Evolutionary conservation across 2,888 invertebrate species (phyloP).

Genomic region (Pegoplata infirma): DNA sequence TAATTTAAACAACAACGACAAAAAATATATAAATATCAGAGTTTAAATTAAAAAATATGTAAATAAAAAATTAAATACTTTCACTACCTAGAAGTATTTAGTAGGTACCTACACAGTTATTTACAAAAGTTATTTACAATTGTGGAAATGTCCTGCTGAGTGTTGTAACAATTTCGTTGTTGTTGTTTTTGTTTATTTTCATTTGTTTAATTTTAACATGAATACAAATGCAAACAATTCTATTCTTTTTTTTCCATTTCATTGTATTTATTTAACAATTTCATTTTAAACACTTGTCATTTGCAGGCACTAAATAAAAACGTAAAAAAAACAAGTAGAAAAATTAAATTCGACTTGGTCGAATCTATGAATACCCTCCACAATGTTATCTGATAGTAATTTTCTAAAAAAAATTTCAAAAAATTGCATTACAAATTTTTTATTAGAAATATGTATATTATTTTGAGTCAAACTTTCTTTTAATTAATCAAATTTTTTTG

Average conservation of each 20-base stretch:
- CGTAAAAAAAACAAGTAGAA: neutral
- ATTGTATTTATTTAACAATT: constrained; percentile 50
- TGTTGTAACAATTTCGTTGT: neutral
- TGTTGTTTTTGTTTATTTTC: neutral
- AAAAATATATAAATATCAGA: no score
- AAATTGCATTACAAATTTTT: no score
- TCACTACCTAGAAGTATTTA: neutral
- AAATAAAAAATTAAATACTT: neutral
- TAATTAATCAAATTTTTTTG: no score
- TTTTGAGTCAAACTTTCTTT: no score
- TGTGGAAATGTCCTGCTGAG: neutral
- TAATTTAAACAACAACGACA: no score
- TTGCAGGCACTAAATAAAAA: constrained; percentile 25
- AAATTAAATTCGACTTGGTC: no score
- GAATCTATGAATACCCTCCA: no score
- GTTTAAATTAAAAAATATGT: no score
- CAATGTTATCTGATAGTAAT: no score
- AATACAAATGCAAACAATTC: constrained; percentile 41
- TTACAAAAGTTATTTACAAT: neutral
- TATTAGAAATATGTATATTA: no score
- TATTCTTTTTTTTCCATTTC: constrained; percentile 28
- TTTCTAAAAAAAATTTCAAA: no score
- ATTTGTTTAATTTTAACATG: neutral
- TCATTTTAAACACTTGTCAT: constrained; percentile 49
- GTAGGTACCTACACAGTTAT: neutral